phyloP scores from a whole-genome alignment of 2,888 invertebrate species.

The Torymus texanus region DNA sequence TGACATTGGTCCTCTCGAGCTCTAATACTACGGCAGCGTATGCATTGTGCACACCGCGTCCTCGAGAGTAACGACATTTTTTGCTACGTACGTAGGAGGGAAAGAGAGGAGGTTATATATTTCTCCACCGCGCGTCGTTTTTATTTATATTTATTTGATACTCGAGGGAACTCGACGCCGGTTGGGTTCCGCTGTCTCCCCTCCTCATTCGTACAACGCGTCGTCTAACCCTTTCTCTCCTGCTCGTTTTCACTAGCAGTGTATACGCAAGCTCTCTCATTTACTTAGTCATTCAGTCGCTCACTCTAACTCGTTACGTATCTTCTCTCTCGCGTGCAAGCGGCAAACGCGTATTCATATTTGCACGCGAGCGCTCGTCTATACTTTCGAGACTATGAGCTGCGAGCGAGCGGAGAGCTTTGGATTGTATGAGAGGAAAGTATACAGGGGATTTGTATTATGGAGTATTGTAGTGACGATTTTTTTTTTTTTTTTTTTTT shows the following conservation, averaged over 20 bases:
- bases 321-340: no score
- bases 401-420: background rate
- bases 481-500: no score
- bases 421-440: no score
- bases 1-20: constrained; percentile 6
- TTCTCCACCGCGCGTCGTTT: background rate
- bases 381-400: background rate
- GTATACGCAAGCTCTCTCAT: no score
- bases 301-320: no score
- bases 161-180: constrained; percentile 41
- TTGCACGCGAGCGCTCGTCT: background rate
- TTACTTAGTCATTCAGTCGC: no score
- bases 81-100: background rate
- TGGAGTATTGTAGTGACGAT: no score
- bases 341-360: background rate
- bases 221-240: background rate
- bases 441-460: no score
- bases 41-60: background rate
- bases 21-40: background rate
- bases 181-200: background rate
- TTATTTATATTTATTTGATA: constrained; percentile 49
- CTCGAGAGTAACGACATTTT: constrained; percentile 21
- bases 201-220: background rate
- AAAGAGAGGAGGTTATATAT: background rate
- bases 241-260: background rate